Evolutionary conservation across 2,113 vertebrate species (phyloP).

Genomic region (Nothobranchius kuhntae): DNA sequence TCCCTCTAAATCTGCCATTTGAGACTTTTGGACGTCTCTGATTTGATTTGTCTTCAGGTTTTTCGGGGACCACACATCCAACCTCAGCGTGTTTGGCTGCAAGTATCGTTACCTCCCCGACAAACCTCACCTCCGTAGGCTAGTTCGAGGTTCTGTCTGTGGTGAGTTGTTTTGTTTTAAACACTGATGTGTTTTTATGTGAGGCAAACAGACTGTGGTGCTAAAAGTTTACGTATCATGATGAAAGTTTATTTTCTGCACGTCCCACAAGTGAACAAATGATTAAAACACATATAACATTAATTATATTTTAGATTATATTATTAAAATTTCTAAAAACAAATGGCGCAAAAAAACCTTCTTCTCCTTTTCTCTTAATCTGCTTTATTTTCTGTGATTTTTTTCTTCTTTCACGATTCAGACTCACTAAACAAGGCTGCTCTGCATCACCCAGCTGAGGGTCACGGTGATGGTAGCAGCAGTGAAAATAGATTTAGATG

Average conservation of each 20-base stretch:
- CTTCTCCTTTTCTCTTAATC: not conserved
- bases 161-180: conserved; percentile 78
- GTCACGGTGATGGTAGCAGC: conserved; percentile 11
- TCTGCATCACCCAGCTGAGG: conserved; percentile 13
- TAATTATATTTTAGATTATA: too few species aligned
- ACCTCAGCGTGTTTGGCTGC: conserved; percentile 99
- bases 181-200: too few species aligned
- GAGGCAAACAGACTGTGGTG: too few species aligned
- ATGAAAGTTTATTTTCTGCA: too few species aligned
- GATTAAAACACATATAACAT: too few species aligned
- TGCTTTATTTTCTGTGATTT: not conserved
- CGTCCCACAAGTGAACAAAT: too few species aligned
- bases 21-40: not conserved
- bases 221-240: too few species aligned
- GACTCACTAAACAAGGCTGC: not conserved
- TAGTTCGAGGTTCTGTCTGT: conserved; percentile 95
- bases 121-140: conserved; percentile 92
- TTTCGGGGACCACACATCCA: conserved; percentile 98
- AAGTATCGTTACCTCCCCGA: conserved; percentile 98
- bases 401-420: not conserved
- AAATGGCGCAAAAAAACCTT: not conserved
- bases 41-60: conserved; percentile 70
- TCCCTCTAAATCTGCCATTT: not conserved
- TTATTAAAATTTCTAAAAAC: not conserved
- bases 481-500: not conserved